Conservation (phyloP, 2,113 vertebrate species). For the Nibea coibor region DNA sequence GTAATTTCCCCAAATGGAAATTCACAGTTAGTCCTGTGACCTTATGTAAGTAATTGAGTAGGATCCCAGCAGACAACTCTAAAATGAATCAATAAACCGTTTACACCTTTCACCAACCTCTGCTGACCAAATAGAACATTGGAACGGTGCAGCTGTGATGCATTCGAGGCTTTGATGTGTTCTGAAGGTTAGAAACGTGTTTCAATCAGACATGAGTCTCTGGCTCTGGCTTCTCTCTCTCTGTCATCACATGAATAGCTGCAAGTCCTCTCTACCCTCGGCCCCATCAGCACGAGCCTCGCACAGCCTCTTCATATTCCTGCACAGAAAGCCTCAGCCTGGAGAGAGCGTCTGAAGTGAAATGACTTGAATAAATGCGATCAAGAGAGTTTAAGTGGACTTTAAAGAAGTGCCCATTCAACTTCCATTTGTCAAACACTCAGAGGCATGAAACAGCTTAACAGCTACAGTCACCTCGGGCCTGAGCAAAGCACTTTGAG, state of each 20-base stretch:
- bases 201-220: not conserved
- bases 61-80: not conserved
- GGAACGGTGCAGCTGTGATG: not conserved
- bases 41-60: conserved; percentile 34
- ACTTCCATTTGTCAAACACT: conserved; percentile 37
- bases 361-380: conserved; percentile 26
- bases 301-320: not conserved
- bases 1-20: conserved; percentile 45
- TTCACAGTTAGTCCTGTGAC: conserved; percentile 14
- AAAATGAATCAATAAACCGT: conserved; percentile 30
- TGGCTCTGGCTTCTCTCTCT: not conserved
- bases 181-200: conserved; percentile 2
- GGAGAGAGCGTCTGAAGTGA: conserved; percentile 31
- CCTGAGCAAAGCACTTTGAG: conserved; percentile 7
- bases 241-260: conserved; percentile 38
- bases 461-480: conserved; percentile 12
- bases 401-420: conserved; percentile 42
- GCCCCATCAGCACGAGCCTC: conserved; percentile 13
- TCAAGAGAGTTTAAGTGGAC: conserved; percentile 42
- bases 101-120: conserved; percentile 20
- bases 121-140: conserved; percentile 35
- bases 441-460: conserved; percentile 22
- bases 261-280: conserved; percentile 18
- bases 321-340: conserved; percentile 25
- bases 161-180: conserved; percentile 23